Percentiles rank a stretch among this genome's conserved stretches.
Evolutionary conservation across 2,113 vertebrate genomes (phyloP).

Genomic region (Podarcis raffonei): DNA sequence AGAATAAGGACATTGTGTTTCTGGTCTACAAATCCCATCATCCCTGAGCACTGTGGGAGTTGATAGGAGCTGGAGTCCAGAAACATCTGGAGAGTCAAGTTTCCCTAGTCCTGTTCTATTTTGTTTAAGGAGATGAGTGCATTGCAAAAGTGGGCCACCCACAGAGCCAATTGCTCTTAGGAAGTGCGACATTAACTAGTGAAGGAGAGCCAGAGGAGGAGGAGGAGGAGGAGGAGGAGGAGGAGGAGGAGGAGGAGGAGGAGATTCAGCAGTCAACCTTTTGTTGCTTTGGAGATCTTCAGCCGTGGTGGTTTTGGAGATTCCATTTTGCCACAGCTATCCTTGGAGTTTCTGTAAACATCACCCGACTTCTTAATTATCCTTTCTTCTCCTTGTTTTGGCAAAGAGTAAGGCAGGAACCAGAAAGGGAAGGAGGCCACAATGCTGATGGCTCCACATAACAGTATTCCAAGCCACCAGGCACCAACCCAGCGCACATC

Average conservation of each 20-base stretch:
- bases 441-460: conserved; percentile 78
- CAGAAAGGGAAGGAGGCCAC: conserved; percentile 89
- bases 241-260: neutral
- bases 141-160: neutral
- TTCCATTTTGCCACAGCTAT: conserved; percentile 29
- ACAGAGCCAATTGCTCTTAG: neutral
- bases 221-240: neutral
- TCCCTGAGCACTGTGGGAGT: too few relatives aligned
- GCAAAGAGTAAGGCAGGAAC: conserved; percentile 82
- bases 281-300: conserved; percentile 60
- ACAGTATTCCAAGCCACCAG: conserved; percentile 91
- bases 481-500: conserved; percentile 94
- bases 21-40: too few relatives aligned
- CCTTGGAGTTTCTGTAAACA: conserved; percentile 31
- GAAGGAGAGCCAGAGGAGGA: neutral
- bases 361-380: conserved; percentile 29
- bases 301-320: conserved; percentile 35
- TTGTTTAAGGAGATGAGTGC: neutral
- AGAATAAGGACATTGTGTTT: neutral
- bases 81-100: too few relatives aligned
- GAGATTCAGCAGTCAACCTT: conserved; percentile 49
- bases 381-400: conserved; percentile 60
- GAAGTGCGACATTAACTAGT: neutral
- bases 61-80: too few relatives aligned
- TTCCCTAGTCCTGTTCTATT: neutral